Base-by-base conservation (phyloP, 2,797 vertebrate genomes). In the Myotis planiceps region DNA sequence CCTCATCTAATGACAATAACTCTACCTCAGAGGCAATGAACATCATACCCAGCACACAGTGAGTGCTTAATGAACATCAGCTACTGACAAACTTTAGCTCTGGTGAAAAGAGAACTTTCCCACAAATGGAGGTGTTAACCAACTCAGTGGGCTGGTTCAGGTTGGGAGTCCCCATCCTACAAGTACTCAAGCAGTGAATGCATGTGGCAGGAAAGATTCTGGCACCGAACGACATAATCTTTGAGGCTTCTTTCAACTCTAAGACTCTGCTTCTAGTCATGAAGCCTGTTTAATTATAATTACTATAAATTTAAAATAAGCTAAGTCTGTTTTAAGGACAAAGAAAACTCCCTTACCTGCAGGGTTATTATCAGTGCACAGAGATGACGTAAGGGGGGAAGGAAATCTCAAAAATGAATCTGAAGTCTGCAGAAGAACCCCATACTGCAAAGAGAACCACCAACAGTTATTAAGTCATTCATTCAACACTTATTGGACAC, bases 301-400 rank as follows among this genome's bases (percentile, higher is more conserved):
- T 2, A 66, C 29, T 55, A 29, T 13, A 75, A 55, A 83, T 32
- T 15, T 42, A 78, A 58, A 29, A 39, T 19, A 55, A 47, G 39
- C 53, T 9, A 92, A 76, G 8, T 49, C 49, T 63, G 90, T 76
- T 94, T 18, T 65, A 96, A 0, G 19, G 0, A n/a, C 3, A 21
- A 93, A 84, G 83, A 76, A 49, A 89, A 96, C 34, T 81, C 81
- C 93, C 95, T 71, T 98, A 99, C 99, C 99, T 98, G 99, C 99
- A 97, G 99, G 99, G 97, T 99, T 99, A 1, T 29, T 39, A 94
- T 99, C 99, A 51, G 99, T 96, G 96, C 99, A 99, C 93, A 98
- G 97, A 32, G 99, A 98, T 21, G 99, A 99, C 9, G 98, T 96
- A 5, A 99, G 98, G 2, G 98, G 97, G 72, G 98, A 98, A 4